These are phyloP conservation scores for Triplophysa dalaica DNA, from an alignment of 2,113 vertebrate species.

Conservation along the genomic window DNA sequence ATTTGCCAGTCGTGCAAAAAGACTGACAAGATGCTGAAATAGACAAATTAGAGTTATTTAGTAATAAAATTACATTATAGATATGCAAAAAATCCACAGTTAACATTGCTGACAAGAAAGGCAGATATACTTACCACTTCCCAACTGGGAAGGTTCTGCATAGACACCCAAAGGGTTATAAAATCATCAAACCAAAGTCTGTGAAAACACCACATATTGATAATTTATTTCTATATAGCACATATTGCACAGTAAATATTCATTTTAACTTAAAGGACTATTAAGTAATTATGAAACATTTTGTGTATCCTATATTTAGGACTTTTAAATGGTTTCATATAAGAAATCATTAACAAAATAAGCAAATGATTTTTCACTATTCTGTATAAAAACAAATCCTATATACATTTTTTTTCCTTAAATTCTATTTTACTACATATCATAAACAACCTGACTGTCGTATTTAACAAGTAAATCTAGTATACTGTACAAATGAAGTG, in stretches of 20 bases:
- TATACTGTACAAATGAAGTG: background rate
- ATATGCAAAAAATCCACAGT: background rate
- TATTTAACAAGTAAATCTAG: background rate
- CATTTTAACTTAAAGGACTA: no score
- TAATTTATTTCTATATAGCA: no score
- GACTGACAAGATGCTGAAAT: slow-evolving; percentile 89
- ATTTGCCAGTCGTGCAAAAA: slow-evolving; percentile 92
- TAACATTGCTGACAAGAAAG: background rate
- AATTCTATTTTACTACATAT: no score
- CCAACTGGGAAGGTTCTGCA: slow-evolving; percentile 97
- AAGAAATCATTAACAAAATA: no score
- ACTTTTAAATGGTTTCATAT: no score
- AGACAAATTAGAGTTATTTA: slow-evolving; percentile 22
- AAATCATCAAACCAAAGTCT: slow-evolving; percentile 97
- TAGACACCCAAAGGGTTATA: slow-evolving; percentile 90
- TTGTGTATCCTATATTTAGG: no score
- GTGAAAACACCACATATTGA: slow-evolving; percentile 38
- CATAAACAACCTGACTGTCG: no score
- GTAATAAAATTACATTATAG: background rate
- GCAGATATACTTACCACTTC: slow-evolving; percentile 84
- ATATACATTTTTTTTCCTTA: no score
- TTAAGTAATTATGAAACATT: no score
- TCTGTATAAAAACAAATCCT: no score
- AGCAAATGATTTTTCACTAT: no score
- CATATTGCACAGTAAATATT: no score